A percentile compares a stretch with the other conserved stretches of the same genome.
phyloP scores from a whole-genome alignment of 2,797 vertebrate genomes.

The Aldrovandia affinis region DNA sequence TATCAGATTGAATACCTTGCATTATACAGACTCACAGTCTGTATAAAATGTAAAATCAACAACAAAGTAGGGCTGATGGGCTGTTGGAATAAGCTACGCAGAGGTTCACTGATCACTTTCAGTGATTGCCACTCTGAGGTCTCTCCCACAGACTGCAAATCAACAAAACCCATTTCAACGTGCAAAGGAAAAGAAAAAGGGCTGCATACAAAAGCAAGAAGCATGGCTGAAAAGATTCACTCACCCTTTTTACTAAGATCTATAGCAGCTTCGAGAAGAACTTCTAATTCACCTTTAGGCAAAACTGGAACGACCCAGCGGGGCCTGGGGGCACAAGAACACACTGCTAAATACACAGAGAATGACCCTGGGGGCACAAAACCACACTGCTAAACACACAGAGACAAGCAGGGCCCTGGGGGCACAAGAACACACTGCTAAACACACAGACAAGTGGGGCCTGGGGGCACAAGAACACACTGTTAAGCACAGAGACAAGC shows the following conservation, averaged over 20 bases:
- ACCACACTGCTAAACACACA: slow-evolving; percentile 13
- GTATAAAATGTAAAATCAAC: not conserved
- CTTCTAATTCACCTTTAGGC: slow-evolving; percentile 99
- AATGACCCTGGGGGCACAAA: too few species aligned
- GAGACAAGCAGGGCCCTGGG: too few species aligned
- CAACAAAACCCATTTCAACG: too few species aligned
- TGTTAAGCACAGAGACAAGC: too few species aligned
- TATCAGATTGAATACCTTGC: too few species aligned
- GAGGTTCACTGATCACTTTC: not conserved
- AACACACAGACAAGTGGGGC: too few species aligned
- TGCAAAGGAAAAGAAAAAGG: not conserved
- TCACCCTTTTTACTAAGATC: slow-evolving; percentile 99
- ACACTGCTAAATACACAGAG: too few species aligned
- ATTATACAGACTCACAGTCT: too few species aligned
- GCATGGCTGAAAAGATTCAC: slow-evolving; percentile 16
- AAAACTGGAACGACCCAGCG: slow-evolving; percentile 99
- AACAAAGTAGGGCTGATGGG: not conserved
- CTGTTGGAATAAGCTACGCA: not conserved
- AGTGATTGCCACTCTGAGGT: not conserved
- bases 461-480: too few species aligned
- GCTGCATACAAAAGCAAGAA: not conserved
- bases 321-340: slow-evolving; percentile 83
- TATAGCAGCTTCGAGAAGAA: slow-evolving; percentile 99
- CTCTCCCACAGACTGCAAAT: too few species aligned
- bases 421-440: too few species aligned